A percentile compares a stretch with the other conserved stretches of the same genome.
Evolutionary conservation across 2,797 vertebrate species (phyloP).

Genomic region (Ficedula albicollis): DNA sequence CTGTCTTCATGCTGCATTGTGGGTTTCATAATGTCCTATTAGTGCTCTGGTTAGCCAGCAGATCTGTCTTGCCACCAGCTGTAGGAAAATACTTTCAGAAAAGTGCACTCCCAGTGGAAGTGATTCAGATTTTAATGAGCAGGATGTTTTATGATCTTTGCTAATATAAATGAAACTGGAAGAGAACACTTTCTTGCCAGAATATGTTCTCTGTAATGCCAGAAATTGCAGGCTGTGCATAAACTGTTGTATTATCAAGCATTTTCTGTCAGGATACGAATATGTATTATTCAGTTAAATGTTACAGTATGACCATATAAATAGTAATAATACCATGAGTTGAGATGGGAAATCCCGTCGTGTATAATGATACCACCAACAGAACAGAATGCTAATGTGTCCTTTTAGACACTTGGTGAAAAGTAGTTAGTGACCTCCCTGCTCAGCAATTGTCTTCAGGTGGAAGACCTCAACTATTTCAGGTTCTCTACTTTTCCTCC

Average conservation of each 20-base stretch:
- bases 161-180: constrained; percentile 42
- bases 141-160: constrained; percentile 44
- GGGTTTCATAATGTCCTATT: constrained; percentile 43
- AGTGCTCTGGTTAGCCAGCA: constrained; percentile 35
- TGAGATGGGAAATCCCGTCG: neutral
- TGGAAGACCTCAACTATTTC: neutral
- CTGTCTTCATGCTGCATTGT: neutral
- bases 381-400: neutral
- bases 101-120: constrained; percentile 33
- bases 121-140: constrained; percentile 53
- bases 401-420: neutral
- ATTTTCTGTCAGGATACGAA: neutral
- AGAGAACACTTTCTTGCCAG: neutral
- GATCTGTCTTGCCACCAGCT: constrained; percentile 22
- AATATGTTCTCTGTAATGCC: neutral
- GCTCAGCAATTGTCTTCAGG: neutral
- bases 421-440: neutral
- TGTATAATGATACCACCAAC: neutral
- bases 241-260: neutral
- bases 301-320: neutral
- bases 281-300: constrained; percentile 12
- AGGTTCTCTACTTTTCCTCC: neutral
- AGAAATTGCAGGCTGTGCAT: neutral
- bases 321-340: neutral
- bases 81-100: constrained; percentile 32